A percentile compares a stretch with the other conserved stretches of the same genome.
These are phyloP conservation scores for Argyresthia albistria DNA, from an alignment of 2,888 invertebrate species.

Conservation along the genomic window DNA sequence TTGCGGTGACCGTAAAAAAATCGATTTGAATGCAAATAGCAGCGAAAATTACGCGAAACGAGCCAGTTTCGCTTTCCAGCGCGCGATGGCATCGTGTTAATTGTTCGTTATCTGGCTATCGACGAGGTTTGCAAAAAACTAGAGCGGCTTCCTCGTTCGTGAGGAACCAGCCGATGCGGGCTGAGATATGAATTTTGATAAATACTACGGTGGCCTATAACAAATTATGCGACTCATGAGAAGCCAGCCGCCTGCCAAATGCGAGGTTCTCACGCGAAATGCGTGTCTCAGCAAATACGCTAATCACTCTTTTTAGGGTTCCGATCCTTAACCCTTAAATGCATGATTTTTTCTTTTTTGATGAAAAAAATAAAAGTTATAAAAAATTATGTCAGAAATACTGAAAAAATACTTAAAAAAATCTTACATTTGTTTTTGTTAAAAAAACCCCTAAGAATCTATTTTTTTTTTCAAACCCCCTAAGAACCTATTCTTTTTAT, in stretches of 20 bases:
- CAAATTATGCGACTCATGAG: slow-evolving; percentile 28
- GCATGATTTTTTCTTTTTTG: too few relatives aligned
- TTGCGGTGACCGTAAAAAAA: slow-evolving; percentile 36
- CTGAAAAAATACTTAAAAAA: too few relatives aligned
- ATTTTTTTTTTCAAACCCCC: too few relatives aligned
- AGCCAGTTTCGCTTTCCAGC: slow-evolving; percentile 41
- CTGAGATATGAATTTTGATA: slow-evolving; percentile 26
- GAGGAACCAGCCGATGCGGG: not conserved
- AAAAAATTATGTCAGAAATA: too few relatives aligned
- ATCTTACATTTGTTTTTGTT: too few relatives aligned
- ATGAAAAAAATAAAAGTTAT: too few relatives aligned
- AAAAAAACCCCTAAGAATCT: too few relatives aligned
- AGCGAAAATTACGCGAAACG: slow-evolving; percentile 42
- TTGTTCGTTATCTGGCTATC: slow-evolving; percentile 41
- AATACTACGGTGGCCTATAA: slow-evolving; percentile 19
- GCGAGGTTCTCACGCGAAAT: slow-evolving; percentile 30
- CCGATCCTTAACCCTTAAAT: too few relatives aligned
- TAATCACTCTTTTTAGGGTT: not conserved
- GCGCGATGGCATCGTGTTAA: slow-evolving; percentile 42
- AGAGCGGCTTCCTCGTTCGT: slow-evolving; percentile 39
- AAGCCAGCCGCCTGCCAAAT: slow-evolving; percentile 18
- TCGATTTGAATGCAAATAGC: slow-evolving; percentile 58
- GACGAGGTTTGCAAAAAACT: slow-evolving; percentile 38
- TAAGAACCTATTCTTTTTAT: too few relatives aligned
- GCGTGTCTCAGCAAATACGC: slow-evolving; percentile 5